Evolutionary conservation across 2,888 invertebrate genomes (phyloP).

Genomic region (Orthosia gracilis): DNA sequence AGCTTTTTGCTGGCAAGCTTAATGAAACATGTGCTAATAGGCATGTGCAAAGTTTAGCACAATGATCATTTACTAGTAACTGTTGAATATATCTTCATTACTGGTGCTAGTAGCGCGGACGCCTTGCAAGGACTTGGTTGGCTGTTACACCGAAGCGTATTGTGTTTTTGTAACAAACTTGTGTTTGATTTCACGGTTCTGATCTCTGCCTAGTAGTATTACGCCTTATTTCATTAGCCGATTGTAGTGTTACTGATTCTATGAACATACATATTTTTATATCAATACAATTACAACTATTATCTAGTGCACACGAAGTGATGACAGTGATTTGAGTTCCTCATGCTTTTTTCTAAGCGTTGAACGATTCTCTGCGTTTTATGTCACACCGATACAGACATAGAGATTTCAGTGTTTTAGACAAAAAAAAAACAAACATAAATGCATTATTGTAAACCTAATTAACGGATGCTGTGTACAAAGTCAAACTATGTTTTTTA

Average conservation of each 20-base stretch:
- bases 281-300: too few relatives aligned
- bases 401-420: not conserved
- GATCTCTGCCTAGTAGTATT: not conserved
- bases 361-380: too few relatives aligned
- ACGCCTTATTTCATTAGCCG: not conserved
- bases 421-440: not conserved
- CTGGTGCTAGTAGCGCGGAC: slow-evolving; percentile 53
- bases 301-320: too few relatives aligned
- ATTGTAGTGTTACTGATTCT: not conserved
- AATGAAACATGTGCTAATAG: slow-evolving; percentile 62
- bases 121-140: slow-evolving; percentile 60
- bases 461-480: too few relatives aligned
- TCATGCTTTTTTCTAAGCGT: too few relatives aligned
- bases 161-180: not conserved
- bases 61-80: slow-evolving; percentile 59
- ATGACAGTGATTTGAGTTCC: not conserved
- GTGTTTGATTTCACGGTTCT: not conserved
- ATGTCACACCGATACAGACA: not conserved
- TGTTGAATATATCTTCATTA: slow-evolving; percentile 70
- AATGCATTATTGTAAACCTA: not conserved
- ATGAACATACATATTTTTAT: too few relatives aligned
- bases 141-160: slow-evolving; percentile 73
- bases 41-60: slow-evolving; percentile 56
- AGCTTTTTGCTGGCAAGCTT: slow-evolving; percentile 47
- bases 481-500: too few relatives aligned